Conservation (phyloP, 1,140 invertebrate genomes). For the Vanessa atalanta region DNA sequence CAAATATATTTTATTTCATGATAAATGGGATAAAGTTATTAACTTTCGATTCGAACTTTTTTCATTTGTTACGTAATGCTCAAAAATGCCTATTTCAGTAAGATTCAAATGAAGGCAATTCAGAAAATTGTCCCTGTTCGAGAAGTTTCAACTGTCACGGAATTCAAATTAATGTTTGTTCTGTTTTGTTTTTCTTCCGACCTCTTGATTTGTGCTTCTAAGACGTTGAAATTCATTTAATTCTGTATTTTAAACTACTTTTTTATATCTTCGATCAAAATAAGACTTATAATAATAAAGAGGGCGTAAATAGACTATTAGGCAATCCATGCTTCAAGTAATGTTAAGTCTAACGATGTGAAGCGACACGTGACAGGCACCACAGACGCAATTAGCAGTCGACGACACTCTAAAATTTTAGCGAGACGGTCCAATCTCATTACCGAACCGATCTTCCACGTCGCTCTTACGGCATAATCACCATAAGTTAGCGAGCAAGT, state of each 20-base stretch:
- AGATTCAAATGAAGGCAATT: slow-evolving; percentile 74
- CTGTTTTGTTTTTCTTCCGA: slow-evolving; percentile 72
- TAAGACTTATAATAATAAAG: not conserved
- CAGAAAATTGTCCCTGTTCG: slow-evolving; percentile 75
- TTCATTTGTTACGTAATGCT: slow-evolving; percentile 79
- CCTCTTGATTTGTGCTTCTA: slow-evolving; percentile 57
- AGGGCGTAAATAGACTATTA: slow-evolving; percentile 2
- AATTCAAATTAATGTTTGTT: slow-evolving; percentile 79
- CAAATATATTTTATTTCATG: slow-evolving; percentile 61
- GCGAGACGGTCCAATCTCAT: slow-evolving; percentile 78
- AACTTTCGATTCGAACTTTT: slow-evolving; percentile 79
- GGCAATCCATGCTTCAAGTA: not conserved
- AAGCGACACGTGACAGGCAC: slow-evolving; percentile 51
- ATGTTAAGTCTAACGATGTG: slow-evolving; percentile 17
- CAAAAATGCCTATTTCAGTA: slow-evolving; percentile 73
- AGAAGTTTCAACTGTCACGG: slow-evolving; percentile 75
- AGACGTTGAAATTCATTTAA: slow-evolving; percentile 54
- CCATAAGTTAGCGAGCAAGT: slow-evolving; percentile 78
- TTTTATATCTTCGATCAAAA: not conserved
- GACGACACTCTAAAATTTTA: slow-evolving; percentile 79
- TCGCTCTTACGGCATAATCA: slow-evolving; percentile 79
- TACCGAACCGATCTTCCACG: slow-evolving; percentile 78
- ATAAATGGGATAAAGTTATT: slow-evolving; percentile 78
- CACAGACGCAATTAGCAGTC: slow-evolving; percentile 75
- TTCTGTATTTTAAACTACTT: slow-evolving; percentile 5